phyloP scores from a whole-genome alignment of 2,113 vertebrate genomes.

The Vimba vimba region DNA sequence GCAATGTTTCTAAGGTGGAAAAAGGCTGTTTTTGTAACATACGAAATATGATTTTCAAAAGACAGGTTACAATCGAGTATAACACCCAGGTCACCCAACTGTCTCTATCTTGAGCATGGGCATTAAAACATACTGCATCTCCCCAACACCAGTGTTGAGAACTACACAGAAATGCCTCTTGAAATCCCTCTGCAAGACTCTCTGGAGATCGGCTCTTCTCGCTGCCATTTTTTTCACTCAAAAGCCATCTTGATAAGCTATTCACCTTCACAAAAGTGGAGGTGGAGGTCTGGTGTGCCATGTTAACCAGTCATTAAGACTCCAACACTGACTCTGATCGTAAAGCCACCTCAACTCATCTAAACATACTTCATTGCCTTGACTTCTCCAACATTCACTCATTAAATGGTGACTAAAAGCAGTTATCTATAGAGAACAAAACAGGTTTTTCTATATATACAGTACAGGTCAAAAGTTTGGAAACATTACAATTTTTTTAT shows the following conservation, averaged over 20 bases:
- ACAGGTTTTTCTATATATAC: too few species aligned
- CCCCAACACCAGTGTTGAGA: neutral
- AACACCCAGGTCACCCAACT: too few species aligned
- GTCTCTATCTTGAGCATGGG: neutral
- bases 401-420: neutral
- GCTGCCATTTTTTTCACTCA: neutral
- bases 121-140: constrained; percentile 25
- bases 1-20: too few species aligned
- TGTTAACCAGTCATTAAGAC: constrained; percentile 28
- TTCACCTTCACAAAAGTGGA: neutral
- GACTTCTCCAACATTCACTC: neutral
- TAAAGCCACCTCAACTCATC: neutral
- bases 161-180: neutral
- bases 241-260: constrained; percentile 15
- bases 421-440: neutral
- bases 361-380: neutral
- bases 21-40: too few species aligned
- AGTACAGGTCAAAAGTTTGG: too few species aligned
- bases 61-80: too few species aligned
- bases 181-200: constrained; percentile 7
- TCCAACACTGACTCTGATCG: neutral
- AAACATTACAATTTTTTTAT: too few species aligned
- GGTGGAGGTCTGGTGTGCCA: constrained; percentile 21
- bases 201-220: neutral
- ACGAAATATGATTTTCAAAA: too few species aligned